phyloP scores from a whole-genome alignment of 2,888 invertebrate species.

The Ceriagrion tenellum region DNA sequence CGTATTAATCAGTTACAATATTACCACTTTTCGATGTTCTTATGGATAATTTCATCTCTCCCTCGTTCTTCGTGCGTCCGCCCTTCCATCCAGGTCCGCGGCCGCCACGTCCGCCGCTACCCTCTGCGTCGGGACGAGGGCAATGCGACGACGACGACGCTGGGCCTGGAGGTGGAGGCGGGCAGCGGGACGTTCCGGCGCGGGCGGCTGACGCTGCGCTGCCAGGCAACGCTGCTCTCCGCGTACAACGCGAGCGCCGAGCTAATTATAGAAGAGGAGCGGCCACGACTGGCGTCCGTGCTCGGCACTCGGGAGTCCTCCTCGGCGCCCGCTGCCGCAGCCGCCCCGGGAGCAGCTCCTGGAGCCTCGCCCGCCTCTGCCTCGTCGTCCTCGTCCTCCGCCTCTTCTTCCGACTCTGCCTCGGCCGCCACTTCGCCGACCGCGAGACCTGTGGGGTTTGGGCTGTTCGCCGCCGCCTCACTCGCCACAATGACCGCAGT shows the following conservation, averaged over 20 bases:
- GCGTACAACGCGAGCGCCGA: conserved; percentile 83
- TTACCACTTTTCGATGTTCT: too few species aligned
- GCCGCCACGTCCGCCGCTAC: conserved; percentile 63
- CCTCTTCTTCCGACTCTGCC: not conserved
- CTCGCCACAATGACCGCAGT: not conserved
- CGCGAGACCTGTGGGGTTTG: not conserved
- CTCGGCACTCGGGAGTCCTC: conserved; percentile 85
- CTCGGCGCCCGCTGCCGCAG: conserved; percentile 43
- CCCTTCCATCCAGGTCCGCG: conserved; percentile 51
- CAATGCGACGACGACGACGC: conserved; percentile 60
- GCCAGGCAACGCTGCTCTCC: conserved; percentile 85
- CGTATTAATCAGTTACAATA: too few species aligned
- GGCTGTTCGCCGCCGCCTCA: not conserved
- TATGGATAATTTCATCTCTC: too few species aligned
- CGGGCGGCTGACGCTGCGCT: conserved; percentile 83
- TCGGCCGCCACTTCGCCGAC: not conserved
- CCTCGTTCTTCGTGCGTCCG: too few species aligned
- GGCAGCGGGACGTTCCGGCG: conserved; percentile 83
- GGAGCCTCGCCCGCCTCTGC: not conserved
- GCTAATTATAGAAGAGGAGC: conserved; percentile 85
- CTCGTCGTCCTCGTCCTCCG: not conserved
- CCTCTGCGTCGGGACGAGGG: conserved; percentile 65
- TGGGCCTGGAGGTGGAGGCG: conserved; percentile 80
- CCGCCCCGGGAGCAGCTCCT: not conserved
- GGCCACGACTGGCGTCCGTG: conserved; percentile 87